phyloP scores from a whole-genome alignment of 2,888 invertebrate species.

The Tetrapedia diversipes region DNA sequence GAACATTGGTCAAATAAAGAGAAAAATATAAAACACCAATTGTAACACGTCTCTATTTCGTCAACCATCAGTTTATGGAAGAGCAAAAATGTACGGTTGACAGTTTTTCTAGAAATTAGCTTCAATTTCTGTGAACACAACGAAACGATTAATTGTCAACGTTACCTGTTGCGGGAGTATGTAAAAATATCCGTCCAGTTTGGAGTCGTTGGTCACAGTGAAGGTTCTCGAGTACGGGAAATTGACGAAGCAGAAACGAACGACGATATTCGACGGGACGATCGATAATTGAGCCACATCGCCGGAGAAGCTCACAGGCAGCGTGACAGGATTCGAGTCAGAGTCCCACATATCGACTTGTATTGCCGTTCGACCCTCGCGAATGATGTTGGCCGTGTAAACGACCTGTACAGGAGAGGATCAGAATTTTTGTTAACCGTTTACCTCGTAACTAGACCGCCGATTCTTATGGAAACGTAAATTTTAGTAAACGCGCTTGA shows the following conservation, averaged over 20 bases:
- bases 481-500: too few relatives aligned
- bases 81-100: too few relatives aligned
- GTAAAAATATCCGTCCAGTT: constrained; percentile 84
- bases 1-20: too few relatives aligned
- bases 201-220: constrained; percentile 82
- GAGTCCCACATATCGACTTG: constrained; percentile 85
- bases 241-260: constrained; percentile 86
- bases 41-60: too few relatives aligned
- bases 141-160: too few relatives aligned
- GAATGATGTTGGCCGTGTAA: constrained; percentile 84
- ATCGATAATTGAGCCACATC: constrained; percentile 83
- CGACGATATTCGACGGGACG: constrained; percentile 84
- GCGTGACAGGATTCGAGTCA: constrained; percentile 84
- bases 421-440: background rate
- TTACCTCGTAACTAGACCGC: too few relatives aligned
- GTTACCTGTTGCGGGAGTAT: constrained; percentile 81
- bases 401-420: constrained; percentile 84
- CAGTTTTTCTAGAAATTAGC: too few relatives aligned
- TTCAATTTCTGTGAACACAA: too few relatives aligned
- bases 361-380: constrained; percentile 80
- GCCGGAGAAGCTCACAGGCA: constrained; percentile 85
- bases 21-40: too few relatives aligned
- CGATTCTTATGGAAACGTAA: too few relatives aligned
- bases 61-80: too few relatives aligned
- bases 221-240: constrained; percentile 84